Evolutionary conservation across 2,797 vertebrate genomes (phyloP), one percentile per base, ranked within the genome.

Genomic region (Pachyuromys duprasi): DNA sequence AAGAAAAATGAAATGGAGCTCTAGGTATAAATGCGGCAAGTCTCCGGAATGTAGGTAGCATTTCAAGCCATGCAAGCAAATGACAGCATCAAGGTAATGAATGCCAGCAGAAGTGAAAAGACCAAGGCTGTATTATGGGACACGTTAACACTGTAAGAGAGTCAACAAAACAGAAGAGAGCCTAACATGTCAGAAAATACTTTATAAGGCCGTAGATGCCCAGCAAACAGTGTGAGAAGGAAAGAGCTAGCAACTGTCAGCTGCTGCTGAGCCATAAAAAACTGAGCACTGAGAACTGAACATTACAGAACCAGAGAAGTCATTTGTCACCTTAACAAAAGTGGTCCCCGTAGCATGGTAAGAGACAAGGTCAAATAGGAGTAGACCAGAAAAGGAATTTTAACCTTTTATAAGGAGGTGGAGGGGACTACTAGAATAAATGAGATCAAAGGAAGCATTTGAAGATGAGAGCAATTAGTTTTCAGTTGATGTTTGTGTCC

Each of bases 1-100:
- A 62, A 86, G 53, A 78, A n/a, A 70, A 18, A 49, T 20, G 33
- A 74, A 36, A 69, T 57, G 12, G 57, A 22, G 75, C 15, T 60
- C 55, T 9, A 45, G 39, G 24, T 14, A 78, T 31, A 72, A 90
- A 86, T 28, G 33, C 11, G 8, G 36, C 49, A 91, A 57, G 62
- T 72, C 22, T 88, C n/a, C 86, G 55, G 13, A 90, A 81, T 67
- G 11, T 13, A 69, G 17, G 36, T 78, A 62, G 14, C 39, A 63
- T 75, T 90, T 93, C 67, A 90, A 96, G 75, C 36, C 53, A 55
- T 39, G 12, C 86, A 60, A 75, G 2, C 76, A 70, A 89, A 74
- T 28, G 42, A 80, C 7, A 80, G 22, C 53, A 81, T 18, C 36
- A 36, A 45, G 45, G 53, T 39, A 80, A 45, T 45, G 22, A 67